Evolutionary conservation across 2,888 invertebrate genomes (phyloP).

Genomic region (Hirtodrosophila duncani): DNA sequence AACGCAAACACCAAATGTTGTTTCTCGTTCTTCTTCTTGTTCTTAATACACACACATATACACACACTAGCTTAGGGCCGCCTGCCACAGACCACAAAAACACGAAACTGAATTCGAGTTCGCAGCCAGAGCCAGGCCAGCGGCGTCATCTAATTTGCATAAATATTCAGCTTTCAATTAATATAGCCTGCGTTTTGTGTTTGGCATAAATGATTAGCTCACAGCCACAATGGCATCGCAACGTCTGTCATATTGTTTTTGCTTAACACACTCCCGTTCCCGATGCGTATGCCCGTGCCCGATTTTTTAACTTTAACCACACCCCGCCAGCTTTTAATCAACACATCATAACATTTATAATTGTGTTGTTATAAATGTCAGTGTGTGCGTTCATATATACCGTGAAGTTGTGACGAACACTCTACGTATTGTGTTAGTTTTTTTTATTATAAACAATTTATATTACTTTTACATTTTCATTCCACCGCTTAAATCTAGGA

Average conservation of each 20-base stretch:
- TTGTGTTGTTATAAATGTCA: too few relatives aligned
- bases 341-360: too few relatives aligned
- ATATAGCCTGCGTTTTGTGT: constrained; percentile 35
- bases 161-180: constrained; percentile 45
- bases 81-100: constrained; percentile 42
- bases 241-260: too few relatives aligned
- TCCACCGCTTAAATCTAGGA: too few relatives aligned
- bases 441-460: too few relatives aligned
- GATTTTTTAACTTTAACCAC: constrained; percentile 28
- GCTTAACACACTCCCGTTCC: background rate
- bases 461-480: too few relatives aligned
- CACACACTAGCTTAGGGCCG: constrained; percentile 25
- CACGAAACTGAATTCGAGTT: constrained; percentile 10
- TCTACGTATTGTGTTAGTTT: too few relatives aligned
- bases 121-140: background rate
- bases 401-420: too few relatives aligned
- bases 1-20: constrained; percentile 25
- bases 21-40: constrained; percentile 23
- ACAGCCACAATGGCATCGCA: constrained; percentile 3
- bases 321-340: too few relatives aligned
- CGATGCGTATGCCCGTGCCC: constrained; percentile 11
- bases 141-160: constrained; percentile 45
- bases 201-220: constrained; percentile 51
- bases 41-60: constrained; percentile 14
- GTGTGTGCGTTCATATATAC: too few relatives aligned